Base-by-base conservation (phyloP, 2,797 vertebrate species). In the Numenius phaeopus region DNA sequence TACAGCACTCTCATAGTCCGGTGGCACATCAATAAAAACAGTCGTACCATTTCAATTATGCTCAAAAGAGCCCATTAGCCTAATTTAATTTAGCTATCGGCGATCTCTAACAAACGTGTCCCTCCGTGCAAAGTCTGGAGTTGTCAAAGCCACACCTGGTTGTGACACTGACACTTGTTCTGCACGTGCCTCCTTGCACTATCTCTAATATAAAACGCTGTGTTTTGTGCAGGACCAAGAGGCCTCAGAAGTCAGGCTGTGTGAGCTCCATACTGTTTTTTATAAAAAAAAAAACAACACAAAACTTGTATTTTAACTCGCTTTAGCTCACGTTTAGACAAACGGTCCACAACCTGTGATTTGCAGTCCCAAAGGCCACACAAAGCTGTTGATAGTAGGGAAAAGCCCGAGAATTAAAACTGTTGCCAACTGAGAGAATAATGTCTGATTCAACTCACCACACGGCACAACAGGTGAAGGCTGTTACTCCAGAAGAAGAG, bases 151-250 rank as follows among this genome's bases (percentile, higher is more conserved):
- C 30, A 44, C 81, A 57, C 18, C 54, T 49, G 52, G 44, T 6
- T 81, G 83, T 52, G 66, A 44, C 49, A 67, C 14, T 21, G 14
- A 79, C 47, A 11, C 24, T 81, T 54, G 24, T 18, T 73, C 70
- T 52, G 44, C 1, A 0, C 10, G 2, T 23, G 19, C 52, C 42
- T 73, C 58, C 54, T 65, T 34, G 26, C 2, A 6, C 40, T 9
- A 1, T 7, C 62, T 64, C 2, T 0, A 42, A 30, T 18, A 37
- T 0, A 1, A 79, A 70, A n/a, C 5, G 2, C 3, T 75, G 26
- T 13, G 29, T 42, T 72, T 42, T 69, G 44, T 21, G 37, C 71
- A 76, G 70, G 66, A 82, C 20, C 39, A 44, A 67, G 65, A 87
- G 7, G 49, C 12, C 57, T 75, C 61, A 52, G 61, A 2, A 91